These are phyloP conservation scores for Hippopotamyrus pictus DNA, from an alignment of 2,797 vertebrate species.

Conservation along the genomic window DNA sequence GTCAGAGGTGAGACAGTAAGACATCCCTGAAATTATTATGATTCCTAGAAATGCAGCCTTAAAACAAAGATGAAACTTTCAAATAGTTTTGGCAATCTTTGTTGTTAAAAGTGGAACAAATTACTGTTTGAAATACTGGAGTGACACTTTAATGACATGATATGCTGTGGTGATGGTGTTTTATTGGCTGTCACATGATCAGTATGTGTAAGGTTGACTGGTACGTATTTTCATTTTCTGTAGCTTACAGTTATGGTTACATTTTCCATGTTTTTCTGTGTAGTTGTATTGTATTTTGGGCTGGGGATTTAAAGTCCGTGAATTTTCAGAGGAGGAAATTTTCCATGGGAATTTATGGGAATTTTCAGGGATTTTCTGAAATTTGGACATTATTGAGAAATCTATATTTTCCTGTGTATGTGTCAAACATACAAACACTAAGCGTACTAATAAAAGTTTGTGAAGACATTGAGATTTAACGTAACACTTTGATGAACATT, in stretches of 20 bases:
- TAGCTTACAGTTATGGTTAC: background rate
- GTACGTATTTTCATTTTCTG: background rate
- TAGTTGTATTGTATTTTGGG: background rate
- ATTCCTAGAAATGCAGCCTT: background rate
- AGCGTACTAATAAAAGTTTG: background rate
- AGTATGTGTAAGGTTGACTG: background rate
- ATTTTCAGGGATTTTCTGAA: background rate
- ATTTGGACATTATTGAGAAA: background rate
- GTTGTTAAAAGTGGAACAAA: background rate
- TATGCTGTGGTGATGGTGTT: background rate
- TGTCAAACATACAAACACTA: background rate
- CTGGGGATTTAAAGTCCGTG: background rate
- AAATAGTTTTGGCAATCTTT: background rate
- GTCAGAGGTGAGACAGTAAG: background rate
- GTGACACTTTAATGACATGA: conserved; percentile 7
- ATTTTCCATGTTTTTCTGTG: background rate
- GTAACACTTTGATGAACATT: background rate
- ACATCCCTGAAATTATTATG: background rate
- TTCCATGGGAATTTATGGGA: conserved; percentile 2
- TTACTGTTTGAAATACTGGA: background rate
- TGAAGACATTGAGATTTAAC: background rate
- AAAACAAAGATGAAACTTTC: background rate
- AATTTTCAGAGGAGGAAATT: background rate
- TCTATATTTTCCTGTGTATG: background rate
- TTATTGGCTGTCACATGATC: background rate